These are phyloP conservation scores for Acipenser transmontanus DNA, from an alignment of 2,797 vertebrate genomes.

Conservation along the genomic window DNA sequence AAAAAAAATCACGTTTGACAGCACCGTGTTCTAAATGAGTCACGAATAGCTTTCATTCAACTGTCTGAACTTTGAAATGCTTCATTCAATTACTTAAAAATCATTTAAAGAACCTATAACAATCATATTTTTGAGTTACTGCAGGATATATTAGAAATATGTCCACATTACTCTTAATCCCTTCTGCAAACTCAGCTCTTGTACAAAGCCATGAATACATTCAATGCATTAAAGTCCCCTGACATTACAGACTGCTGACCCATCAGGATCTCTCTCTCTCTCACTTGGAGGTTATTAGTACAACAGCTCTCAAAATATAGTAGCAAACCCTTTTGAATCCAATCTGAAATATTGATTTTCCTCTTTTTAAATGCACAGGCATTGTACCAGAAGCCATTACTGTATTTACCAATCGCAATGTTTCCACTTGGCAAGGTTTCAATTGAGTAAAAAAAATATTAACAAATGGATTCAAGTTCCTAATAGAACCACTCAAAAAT, in stretches of 20 bases:
- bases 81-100: neutral
- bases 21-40: neutral
- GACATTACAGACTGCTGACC: conserved; percentile 29
- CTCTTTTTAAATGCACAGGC: conserved; percentile 3
- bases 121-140: conserved; percentile 35
- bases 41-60: neutral
- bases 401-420: too few relatives aligned
- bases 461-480: too few relatives aligned
- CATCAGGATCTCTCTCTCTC: conserved; percentile 29
- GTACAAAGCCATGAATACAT: conserved; percentile 31
- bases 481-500: too few relatives aligned
- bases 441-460: too few relatives aligned
- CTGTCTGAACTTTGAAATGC: conserved; percentile 4
- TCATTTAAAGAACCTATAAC: conserved; percentile 15
- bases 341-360: neutral
- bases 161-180: conserved; percentile 21
- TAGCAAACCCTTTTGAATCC: conserved; percentile 13
- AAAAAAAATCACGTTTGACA: too few relatives aligned
- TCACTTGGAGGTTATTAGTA: conserved; percentile 23
- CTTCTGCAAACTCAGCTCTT: conserved; percentile 39
- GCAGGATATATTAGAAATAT: conserved; percentile 31
- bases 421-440: too few relatives aligned
- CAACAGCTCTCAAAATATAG: conserved; percentile 13
- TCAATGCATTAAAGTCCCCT: conserved; percentile 28
- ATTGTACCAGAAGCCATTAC: neutral